Percentiles rank a stretch among this genome's conserved stretches.
Evolutionary conservation across 2,113 vertebrate genomes (phyloP).

Genomic region (Poeciliopsis prolifica): DNA sequence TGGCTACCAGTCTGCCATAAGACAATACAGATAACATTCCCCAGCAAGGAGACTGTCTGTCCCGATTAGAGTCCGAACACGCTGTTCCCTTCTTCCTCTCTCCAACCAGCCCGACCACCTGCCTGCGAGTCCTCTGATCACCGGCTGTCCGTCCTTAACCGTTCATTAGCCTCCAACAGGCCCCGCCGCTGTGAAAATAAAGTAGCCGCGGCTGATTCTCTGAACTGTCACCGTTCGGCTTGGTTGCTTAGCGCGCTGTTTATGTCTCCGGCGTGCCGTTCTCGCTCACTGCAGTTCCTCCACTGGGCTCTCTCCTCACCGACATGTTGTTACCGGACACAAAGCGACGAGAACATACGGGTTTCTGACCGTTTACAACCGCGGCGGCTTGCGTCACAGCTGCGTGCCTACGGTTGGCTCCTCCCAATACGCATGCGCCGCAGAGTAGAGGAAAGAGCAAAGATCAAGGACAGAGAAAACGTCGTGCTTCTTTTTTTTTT

Average conservation of each 20-base stretch:
- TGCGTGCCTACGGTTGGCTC: neutral
- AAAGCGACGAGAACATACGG: constrained; percentile 53
- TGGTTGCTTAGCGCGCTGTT: neutral
- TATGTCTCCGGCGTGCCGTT: constrained; percentile 50
- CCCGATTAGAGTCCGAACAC: constrained; percentile 29
- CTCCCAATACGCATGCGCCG: constrained; percentile 9
- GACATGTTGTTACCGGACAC: constrained; percentile 65
- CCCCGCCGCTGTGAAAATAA: constrained; percentile 18
- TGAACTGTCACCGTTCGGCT: neutral
- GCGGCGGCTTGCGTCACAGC: constrained; percentile 35
- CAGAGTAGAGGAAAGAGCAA: neutral
- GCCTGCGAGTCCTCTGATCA: constrained; percentile 30
- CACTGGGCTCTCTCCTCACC: constrained; percentile 52
- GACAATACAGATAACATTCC: constrained; percentile 98
- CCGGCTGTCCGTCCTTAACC: constrained; percentile 32
- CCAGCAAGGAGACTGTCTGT: constrained; percentile 36
- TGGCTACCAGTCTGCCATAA: constrained; percentile 96
- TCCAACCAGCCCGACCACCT: constrained; percentile 18
- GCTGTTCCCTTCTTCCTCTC: constrained; percentile 11
- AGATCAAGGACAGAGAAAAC: neutral
- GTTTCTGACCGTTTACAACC: constrained; percentile 29
- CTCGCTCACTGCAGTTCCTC: constrained; percentile 47
- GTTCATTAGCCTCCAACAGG: constrained; percentile 46
- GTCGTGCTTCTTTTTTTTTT: too few relatives aligned
- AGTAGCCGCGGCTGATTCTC: neutral